Conservation (phyloP, 2,797 vertebrate genomes). For the Eidolon dupreanum region DNA sequence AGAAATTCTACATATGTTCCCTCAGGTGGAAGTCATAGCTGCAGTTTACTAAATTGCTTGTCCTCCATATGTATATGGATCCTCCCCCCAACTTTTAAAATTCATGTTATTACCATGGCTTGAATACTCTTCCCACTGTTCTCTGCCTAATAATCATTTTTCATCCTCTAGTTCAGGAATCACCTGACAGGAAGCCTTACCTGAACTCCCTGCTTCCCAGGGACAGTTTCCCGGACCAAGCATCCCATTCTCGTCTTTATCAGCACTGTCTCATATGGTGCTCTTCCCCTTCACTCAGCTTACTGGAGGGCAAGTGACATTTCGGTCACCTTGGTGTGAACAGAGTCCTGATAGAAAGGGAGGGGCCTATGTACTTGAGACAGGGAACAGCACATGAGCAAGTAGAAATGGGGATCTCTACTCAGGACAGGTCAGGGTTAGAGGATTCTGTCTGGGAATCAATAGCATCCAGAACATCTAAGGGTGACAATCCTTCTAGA, state of each 20-base stretch:
- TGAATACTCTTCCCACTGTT: constrained; percentile 31
- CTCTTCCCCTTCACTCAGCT: constrained; percentile 28
- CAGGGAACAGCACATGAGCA: background rate
- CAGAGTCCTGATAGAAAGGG: background rate
- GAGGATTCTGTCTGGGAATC: background rate
- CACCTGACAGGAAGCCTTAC: background rate
- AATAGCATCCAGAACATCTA: constrained; percentile 17
- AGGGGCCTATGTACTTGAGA: background rate
- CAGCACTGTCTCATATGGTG: background rate
- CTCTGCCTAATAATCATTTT: constrained; percentile 22
- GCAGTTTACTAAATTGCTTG: constrained; percentile 12
- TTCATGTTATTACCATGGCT: constrained; percentile 9
- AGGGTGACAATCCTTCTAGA: background rate
- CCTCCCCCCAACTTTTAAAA: background rate
- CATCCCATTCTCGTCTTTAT: background rate
- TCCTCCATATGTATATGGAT: background rate
- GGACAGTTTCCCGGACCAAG: background rate
- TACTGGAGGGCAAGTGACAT: constrained; percentile 1
- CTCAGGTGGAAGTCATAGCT: constrained; percentile 2
- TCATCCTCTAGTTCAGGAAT: constrained; percentile 4
- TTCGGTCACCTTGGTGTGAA: constrained; percentile 36
- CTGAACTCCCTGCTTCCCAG: constrained; percentile 19
- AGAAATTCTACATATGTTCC: background rate
- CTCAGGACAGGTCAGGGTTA: constrained; percentile 1
- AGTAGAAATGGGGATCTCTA: background rate